A percentile compares a stretch with the other conserved stretches of the same genome.
Evolutionary conservation across 2,888 invertebrate genomes (phyloP).

Genomic region (Dyspetes luteomarginatus): DNA sequence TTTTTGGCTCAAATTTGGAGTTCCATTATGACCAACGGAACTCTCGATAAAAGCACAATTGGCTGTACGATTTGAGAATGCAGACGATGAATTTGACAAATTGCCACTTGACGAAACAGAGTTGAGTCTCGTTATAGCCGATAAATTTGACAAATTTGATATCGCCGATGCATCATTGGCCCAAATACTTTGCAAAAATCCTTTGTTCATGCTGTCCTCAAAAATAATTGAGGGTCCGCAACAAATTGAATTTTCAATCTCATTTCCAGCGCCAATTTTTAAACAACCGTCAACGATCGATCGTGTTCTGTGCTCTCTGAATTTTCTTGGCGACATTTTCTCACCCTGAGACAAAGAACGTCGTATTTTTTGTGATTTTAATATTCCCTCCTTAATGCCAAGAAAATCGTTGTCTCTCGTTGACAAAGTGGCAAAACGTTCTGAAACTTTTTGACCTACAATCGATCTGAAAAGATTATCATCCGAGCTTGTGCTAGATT

Average conservation of each 20-base stretch:
- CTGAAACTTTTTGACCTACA: slow-evolving; percentile 50
- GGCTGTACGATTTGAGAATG: slow-evolving; percentile 68
- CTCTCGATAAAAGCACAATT: slow-evolving; percentile 75
- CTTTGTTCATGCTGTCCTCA: slow-evolving; percentile 72
- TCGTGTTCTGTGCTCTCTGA: slow-evolving; percentile 60
- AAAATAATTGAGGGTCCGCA: slow-evolving; percentile 60
- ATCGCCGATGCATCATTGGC: slow-evolving; percentile 68
- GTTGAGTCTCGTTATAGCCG: slow-evolving; percentile 70
- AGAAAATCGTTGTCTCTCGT: slow-evolving; percentile 31
- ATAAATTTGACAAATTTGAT: slow-evolving; percentile 74
- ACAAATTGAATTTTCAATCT: slow-evolving; percentile 14
- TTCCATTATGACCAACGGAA: too few relatives aligned
- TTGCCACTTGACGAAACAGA: slow-evolving; percentile 63
- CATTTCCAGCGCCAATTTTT: slow-evolving; percentile 9
- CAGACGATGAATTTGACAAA: slow-evolving; percentile 60
- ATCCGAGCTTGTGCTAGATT: slow-evolving; percentile 55
- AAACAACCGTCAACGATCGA: slow-evolving; percentile 64
- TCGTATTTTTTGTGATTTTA: slow-evolving; percentile 40
- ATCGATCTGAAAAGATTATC: slow-evolving; percentile 56
- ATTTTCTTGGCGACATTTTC: slow-evolving; percentile 58
- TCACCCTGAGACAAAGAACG: slow-evolving; percentile 73
- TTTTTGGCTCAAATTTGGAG: too few relatives aligned
- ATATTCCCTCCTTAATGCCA: background rate
- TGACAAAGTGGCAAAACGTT: too few relatives aligned
- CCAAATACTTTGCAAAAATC: slow-evolving; percentile 42